Conservation (phyloP, 2,797 vertebrate species). For the Pachyuromys duprasi region DNA sequence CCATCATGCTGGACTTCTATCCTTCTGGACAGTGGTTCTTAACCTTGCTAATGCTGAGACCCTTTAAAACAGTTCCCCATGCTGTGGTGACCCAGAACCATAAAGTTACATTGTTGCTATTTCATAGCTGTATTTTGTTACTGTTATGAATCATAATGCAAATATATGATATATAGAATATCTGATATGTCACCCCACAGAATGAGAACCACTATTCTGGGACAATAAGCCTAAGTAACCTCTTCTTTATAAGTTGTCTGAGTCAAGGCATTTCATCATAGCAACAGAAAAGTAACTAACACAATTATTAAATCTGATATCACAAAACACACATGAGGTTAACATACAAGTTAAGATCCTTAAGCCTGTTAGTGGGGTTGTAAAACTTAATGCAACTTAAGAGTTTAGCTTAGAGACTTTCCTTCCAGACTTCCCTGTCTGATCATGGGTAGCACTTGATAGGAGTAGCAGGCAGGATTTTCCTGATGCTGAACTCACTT, state of each 20-base stretch:
- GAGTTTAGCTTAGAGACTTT: conserved; percentile 14
- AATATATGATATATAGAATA: neutral
- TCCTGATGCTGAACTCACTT: conserved; percentile 59
- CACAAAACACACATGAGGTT: conserved; percentile 29
- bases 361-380: neutral
- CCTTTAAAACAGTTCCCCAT: neutral
- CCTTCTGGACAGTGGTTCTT: neutral
- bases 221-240: neutral
- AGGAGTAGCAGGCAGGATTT: conserved; percentile 55
- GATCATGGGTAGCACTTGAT: conserved; percentile 26
- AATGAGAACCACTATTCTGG: neutral
- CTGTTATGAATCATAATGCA: neutral
- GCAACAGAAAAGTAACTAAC: neutral
- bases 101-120: neutral
- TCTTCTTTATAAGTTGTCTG: neutral
- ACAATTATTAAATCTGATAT: neutral
- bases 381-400: conserved; percentile 2
- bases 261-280: neutral
- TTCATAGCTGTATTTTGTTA: neutral
- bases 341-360: neutral
- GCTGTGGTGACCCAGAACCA: neutral
- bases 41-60: neutral
- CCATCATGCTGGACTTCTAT: neutral
- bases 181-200: neutral
- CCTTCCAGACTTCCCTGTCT: neutral